phyloP scores from a whole-genome alignment of 2,797 vertebrate genomes.

The Ambastaia sidthimunki region DNA sequence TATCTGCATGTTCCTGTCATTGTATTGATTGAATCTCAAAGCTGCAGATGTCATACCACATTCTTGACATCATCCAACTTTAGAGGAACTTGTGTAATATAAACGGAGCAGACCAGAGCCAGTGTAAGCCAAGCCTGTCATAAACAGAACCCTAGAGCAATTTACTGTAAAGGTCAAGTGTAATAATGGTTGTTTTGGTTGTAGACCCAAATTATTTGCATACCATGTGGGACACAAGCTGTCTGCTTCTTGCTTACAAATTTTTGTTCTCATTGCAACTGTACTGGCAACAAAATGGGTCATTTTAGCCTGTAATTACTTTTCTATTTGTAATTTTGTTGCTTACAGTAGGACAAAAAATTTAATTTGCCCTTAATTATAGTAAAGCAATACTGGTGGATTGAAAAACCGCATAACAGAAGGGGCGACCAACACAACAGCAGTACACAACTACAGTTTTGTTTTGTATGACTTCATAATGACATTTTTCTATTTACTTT shows the following conservation, averaged over 20 bases:
- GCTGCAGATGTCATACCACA: conserved; percentile 41
- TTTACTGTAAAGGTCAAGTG: conserved; percentile 48
- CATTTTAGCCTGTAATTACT: conserved; percentile 18
- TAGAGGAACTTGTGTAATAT: conserved; percentile 33
- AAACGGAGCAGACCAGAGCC: conserved; percentile 38
- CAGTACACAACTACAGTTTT: neutral
- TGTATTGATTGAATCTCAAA: neutral
- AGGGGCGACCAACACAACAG: neutral
- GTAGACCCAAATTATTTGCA: conserved; percentile 29
- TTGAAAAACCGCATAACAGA: neutral
- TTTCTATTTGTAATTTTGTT: neutral
- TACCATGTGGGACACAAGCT: conserved; percentile 38
- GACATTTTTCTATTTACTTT: conserved; percentile 31
- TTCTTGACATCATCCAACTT: conserved; percentile 21
- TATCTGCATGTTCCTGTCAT: neutral
- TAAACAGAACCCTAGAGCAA: conserved; percentile 38
- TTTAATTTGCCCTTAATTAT: neutral
- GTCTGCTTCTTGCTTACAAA: conserved; percentile 30
- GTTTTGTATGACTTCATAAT: conserved; percentile 29
- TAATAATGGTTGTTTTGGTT: conserved; percentile 42
- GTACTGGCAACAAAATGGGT: conserved; percentile 8
- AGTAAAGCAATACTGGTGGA: neutral
- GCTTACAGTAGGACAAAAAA: neutral
- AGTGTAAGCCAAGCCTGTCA: conserved; percentile 25
- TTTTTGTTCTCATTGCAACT: conserved; percentile 11